Evolutionary conservation across 2,888 invertebrate species (phyloP).

Genomic region (Neocrepidodera transversa): DNA sequence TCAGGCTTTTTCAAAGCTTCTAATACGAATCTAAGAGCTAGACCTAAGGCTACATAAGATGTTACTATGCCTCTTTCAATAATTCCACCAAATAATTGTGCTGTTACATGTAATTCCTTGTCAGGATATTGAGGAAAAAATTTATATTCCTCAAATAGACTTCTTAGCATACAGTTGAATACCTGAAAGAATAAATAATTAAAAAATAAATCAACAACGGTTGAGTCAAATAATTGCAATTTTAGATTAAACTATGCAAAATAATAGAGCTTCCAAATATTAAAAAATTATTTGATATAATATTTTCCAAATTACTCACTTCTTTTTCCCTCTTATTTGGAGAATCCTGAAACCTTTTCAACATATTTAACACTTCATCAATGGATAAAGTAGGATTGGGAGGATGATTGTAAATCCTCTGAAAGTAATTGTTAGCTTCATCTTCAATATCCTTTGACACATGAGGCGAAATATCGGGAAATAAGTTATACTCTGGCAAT

Average conservation of each 20-base stretch:
- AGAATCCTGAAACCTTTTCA: conserved; percentile 95
- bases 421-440: conserved; percentile 98
- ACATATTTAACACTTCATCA: conserved; percentile 94
- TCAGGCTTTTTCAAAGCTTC: conserved; percentile 92
- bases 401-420: conserved; percentile 98
- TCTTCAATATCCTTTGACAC: conserved; percentile 97
- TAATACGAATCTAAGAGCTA: conserved; percentile 90
- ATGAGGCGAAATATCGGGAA: conserved; percentile 80
- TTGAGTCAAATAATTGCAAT: no score
- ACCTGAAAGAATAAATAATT: conserved; percentile 63
- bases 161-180: conserved; percentile 95
- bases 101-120: conserved; percentile 95
- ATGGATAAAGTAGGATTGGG: conserved; percentile 92
- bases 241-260: no score
- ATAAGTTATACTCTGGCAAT: conserved; percentile 69
- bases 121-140: conserved; percentile 99
- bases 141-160: conserved; percentile 97
- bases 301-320: conserved; percentile 49
- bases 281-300: no score
- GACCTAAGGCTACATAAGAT: conserved; percentile 82
- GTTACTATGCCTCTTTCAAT: conserved; percentile 94
- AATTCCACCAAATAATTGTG: conserved; percentile 97
- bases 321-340: conserved; percentile 84
- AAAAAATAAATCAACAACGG: background rate
- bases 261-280: no score